Evolutionary conservation across 2,113 vertebrate genomes (phyloP), one percentile per base, ranked within the genome.

Genomic region (Tragelaphus buxtoni): DNA sequence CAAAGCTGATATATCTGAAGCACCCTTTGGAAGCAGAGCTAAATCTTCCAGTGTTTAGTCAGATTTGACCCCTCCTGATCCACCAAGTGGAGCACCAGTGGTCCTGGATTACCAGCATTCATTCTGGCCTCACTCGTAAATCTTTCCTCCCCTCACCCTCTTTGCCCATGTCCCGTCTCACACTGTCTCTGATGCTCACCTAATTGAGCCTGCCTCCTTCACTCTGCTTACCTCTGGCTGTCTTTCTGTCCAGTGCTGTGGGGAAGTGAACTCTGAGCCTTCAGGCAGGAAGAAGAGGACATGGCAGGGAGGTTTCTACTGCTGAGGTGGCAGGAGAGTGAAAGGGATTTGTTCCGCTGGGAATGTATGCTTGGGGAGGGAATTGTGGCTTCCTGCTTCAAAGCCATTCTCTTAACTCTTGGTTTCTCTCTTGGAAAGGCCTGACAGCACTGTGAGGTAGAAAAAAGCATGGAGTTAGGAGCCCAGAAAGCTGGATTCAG

Each of bases 311-410:
- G 26, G 16, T 32, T 79, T 87, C 12, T 61, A 53, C 11, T 81
- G 77, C 85, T 84, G 69, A 96, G 79, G 28, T 79, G 55, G 95
- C 60, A 39, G 86, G 56, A 81, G 65, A 90, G 63, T 6, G 20
- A 61, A 79, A 87, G 9, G 35, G 39, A 26, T 53, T 88, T 85
- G 35, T 84, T 94, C 26, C 47, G 16, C 53, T 93, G 18, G 13
- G 42, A 91, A 93, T 63, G 39, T 74, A 65, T 49, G 24, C n/a
- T 97, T 98, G 96, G 84, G 90, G 63, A 93, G 17, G 10, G n/a
- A 72, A 13, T 53, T 90, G 92, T 53, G 83, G 80, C 95, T 97
- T 97, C 74, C 93, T 83, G 90, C n/a, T 90, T 60, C n/a, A 79
- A 85, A 96, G 72, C 53, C 72, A 45, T 90, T 94, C 80, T 90